These are phyloP conservation scores for Vimba vimba DNA, from an alignment of 2,113 vertebrate species.

Conservation along the genomic window DNA sequence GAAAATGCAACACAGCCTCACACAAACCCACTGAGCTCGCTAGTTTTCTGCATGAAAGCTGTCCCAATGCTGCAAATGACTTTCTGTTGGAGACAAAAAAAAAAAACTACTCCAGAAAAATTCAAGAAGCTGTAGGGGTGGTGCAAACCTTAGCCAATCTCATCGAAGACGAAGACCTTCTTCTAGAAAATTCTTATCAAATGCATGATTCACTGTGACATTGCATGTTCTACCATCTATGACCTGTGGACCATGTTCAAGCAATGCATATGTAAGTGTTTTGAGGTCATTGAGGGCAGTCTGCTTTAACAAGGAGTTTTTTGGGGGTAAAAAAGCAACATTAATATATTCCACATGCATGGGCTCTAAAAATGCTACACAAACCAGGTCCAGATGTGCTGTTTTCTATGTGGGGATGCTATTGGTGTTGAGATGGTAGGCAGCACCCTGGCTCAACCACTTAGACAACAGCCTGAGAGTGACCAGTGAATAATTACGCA, in stretches of 20 bases:
- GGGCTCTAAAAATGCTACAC: slow-evolving; percentile 28
- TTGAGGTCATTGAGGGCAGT: slow-evolving; percentile 30
- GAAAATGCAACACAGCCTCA: neutral
- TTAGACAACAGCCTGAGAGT: slow-evolving; percentile 35
- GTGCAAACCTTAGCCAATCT: slow-evolving; percentile 37
- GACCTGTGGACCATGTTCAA: neutral
- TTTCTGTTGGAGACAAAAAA: neutral
- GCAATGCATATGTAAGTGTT: neutral
- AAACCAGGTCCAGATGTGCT: slow-evolving; percentile 75
- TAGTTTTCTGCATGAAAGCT: neutral
- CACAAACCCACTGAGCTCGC: neutral
- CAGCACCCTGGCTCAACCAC: slow-evolving; percentile 58
- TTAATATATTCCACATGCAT: slow-evolving; percentile 52
- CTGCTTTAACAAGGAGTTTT: neutral
- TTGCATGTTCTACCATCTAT: slow-evolving; percentile 11
- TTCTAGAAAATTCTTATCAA: too few species aligned
- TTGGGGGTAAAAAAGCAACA: neutral
- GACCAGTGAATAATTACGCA: neutral
- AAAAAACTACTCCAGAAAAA: too few species aligned
- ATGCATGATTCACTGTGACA: neutral
- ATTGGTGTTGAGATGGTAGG: slow-evolving; percentile 36
- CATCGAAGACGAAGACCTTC: neutral
- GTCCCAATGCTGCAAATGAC: neutral
- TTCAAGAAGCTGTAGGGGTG: slow-evolving; percentile 38
- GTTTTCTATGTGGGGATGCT: neutral